phyloP scores from a whole-genome alignment of 2,888 invertebrate genomes.

The Hypomecis punctinalis region DNA sequence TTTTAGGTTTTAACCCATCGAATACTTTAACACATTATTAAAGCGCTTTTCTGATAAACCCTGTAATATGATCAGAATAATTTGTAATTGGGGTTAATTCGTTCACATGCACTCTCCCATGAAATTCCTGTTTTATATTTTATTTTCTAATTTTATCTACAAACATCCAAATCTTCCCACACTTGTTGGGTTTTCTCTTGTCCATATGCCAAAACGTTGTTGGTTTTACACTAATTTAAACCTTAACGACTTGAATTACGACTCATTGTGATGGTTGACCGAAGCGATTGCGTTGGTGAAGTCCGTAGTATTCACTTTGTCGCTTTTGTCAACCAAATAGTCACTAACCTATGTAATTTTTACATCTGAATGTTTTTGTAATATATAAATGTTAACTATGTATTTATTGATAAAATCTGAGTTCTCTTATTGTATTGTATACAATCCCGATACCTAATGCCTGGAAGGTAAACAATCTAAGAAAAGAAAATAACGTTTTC shows the following conservation, averaged over 20 bases:
- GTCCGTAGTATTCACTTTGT: background rate
- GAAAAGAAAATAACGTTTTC: background rate
- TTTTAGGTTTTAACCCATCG: too few species aligned
- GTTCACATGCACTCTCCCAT: slow-evolving; percentile 42
- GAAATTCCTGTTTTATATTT: slow-evolving; percentile 45
- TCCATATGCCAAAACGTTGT: slow-evolving; percentile 47
- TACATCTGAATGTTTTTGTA: slow-evolving; percentile 39
- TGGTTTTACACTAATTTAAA: slow-evolving; percentile 28
- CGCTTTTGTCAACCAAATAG: slow-evolving; percentile 56
- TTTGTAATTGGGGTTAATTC: background rate
- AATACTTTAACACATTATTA: too few species aligned
- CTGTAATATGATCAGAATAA: background rate
- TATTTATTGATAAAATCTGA: slow-evolving; percentile 36
- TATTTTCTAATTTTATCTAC: slow-evolving; percentile 40
- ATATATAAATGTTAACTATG: slow-evolving; percentile 19
- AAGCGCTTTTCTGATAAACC: too few species aligned
- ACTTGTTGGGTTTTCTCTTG: slow-evolving; percentile 67
- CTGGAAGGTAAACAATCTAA: slow-evolving; percentile 7
- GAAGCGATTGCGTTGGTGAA: slow-evolving; percentile 41
- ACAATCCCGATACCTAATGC: background rate
- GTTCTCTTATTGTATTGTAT: slow-evolving; percentile 24
- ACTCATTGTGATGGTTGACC: slow-evolving; percentile 65
- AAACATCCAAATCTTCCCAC: slow-evolving; percentile 39
- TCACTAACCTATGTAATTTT: slow-evolving; percentile 33
- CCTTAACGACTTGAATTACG: slow-evolving; percentile 22